A percentile compares a stretch with the other conserved stretches of the same genome.
phyloP scores from a whole-genome alignment of 2,888 invertebrate genomes.

The Camptogramma bilineatum region DNA sequence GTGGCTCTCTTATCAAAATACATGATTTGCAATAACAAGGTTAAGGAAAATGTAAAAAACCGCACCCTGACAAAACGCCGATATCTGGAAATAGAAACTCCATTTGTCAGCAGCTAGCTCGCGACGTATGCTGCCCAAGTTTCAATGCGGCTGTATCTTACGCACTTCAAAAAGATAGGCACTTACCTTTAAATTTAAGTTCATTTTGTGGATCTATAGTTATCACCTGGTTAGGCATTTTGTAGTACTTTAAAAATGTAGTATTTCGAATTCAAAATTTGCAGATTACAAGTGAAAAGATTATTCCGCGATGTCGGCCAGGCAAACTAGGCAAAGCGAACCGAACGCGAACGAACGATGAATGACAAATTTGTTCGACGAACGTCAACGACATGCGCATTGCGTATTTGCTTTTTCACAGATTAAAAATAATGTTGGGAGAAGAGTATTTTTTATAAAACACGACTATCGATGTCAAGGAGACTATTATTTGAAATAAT shows the following conservation, averaged over 20 bases:
- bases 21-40: conserved; percentile 22
- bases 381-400: conserved; percentile 23
- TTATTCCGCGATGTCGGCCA: conserved; percentile 70
- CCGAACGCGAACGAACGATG: conserved; percentile 52
- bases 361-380: conserved; percentile 14
- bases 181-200: conserved; percentile 95
- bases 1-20: conserved; percentile 21
- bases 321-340: conserved; percentile 64
- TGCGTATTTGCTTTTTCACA: conserved; percentile 14
- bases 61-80: conserved; percentile 82
- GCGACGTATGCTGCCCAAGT: conserved; percentile 72
- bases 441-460: not conserved
- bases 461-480: too few relatives aligned
- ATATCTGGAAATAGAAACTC: conserved; percentile 85
- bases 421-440: conserved; percentile 4
- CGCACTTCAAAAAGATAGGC: conserved; percentile 51
- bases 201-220: conserved; percentile 95
- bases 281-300: conserved; percentile 64
- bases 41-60: conserved; percentile 65
- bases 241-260: conserved; percentile 81
- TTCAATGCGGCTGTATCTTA: conserved; percentile 66
- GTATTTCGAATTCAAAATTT: conserved; percentile 71
- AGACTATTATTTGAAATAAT: too few relatives aligned
- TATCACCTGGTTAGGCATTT: conserved; percentile 91
- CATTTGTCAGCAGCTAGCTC: conserved; percentile 82